phyloP scores from a whole-genome alignment of 2,113 vertebrate species.

The Vidua macroura region DNA sequence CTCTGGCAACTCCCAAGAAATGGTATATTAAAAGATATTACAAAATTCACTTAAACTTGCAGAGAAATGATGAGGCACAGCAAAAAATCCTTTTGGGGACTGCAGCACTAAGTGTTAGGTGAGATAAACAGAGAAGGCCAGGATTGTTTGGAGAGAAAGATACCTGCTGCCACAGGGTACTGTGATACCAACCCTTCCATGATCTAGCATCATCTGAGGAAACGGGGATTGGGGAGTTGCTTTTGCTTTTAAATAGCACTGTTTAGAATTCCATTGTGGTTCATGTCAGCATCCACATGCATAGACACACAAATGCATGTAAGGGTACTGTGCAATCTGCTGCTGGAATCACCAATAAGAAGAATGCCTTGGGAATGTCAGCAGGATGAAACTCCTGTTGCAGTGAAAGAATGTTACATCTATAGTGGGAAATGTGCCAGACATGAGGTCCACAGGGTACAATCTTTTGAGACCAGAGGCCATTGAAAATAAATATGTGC shows the following conservation, averaged over 20 bases:
- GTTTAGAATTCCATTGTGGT: background rate
- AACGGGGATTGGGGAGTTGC: background rate
- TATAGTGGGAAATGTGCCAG: fast-evolving
- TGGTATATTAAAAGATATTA: background rate
- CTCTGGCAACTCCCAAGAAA: background rate
- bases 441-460: background rate
- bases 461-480: background rate
- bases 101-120: background rate
- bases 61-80: background rate
- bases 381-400: background rate
- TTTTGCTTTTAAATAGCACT: background rate
- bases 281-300: background rate
- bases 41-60: background rate
- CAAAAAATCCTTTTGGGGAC: background rate
- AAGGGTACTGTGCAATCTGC: background rate
- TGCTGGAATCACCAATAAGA: background rate
- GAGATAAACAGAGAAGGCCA: background rate
- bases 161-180: background rate
- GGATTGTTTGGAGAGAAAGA: background rate
- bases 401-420: background rate
- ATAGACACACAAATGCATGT: background rate
- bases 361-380: background rate
- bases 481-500: background rate
- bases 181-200: background rate
- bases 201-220: background rate